Evolutionary conservation across 2,797 vertebrate genomes (phyloP), one percentile per base, ranked within the genome.

Genomic region (Psittacula derbiana): DNA sequence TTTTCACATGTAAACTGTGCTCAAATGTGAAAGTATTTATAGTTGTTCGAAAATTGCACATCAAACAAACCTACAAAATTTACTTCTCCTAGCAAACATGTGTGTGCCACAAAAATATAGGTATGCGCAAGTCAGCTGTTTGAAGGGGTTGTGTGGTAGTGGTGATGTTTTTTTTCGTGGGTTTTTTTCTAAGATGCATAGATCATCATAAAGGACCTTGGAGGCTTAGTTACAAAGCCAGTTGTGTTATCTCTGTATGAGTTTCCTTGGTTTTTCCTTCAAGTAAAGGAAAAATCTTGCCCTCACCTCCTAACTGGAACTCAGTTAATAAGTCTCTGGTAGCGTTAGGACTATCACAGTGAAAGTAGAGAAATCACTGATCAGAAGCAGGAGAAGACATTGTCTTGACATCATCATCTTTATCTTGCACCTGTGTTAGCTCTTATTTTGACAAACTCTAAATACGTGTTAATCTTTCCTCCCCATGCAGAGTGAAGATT

Each of bases 401-500:
- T 81, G 28, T 53, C 75, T 49, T 89, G 21, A 41, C 9, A 21
- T 70, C 13, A 31, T 61, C 8, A 16, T 52, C 18, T 76, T 62
- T 89, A 16, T 47, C 31, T 50, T 57, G 17, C 10, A 12, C 7
- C 3, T 10, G 5, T 1, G 0, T 74, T 87, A 62, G 60, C 28
- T 92, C 40, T 25, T 71, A 24, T 5, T 87, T 55, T 79, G 28
- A 38, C 62, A 93, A 90, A 96, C 87, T 70, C 65, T 94, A 20
- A 92, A 66, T 81, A 16, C 73, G 30, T 78, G 52, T 62, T 74
- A 82, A 90, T 14, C 5, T 88, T 90, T 79, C 27, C 4, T 92
- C 27, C 33, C 52, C 31, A 15, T 38, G 41, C 97, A 99, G 98
- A 99, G 98, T 95, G 98, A 99, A 98, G 98, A 98, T 84, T 98